These are phyloP conservation scores for Nymphalis c-album DNA, from an alignment of 2,888 invertebrate genomes.

Conservation along the genomic window DNA sequence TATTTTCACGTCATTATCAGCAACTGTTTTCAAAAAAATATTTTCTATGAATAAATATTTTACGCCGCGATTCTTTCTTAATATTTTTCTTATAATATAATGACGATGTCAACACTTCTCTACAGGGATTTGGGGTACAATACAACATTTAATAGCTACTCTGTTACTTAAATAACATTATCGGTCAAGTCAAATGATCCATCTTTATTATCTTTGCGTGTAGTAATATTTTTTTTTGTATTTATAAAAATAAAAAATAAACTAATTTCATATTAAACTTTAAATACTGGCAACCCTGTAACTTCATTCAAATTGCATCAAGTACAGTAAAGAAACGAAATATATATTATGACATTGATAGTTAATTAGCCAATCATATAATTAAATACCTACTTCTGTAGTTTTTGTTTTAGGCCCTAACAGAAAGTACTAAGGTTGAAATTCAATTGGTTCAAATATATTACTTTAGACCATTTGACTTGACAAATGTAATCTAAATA, in stretches of 20 bases:
- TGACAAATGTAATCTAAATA: constrained; percentile 26
- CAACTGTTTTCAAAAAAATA: neutral
- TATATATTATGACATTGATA: too few species aligned
- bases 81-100: constrained; percentile 6
- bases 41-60: neutral
- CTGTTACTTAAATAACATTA: constrained; percentile 14
- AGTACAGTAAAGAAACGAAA: too few species aligned
- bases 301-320: too few species aligned
- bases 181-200: constrained; percentile 21
- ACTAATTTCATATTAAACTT: too few species aligned
- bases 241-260: too few species aligned
- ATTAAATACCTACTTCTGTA: too few species aligned
- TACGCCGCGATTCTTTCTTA: neutral
- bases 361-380: too few species aligned
- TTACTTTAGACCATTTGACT: constrained; percentile 16
- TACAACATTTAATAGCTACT: constrained; percentile 18
- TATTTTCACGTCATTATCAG: neutral
- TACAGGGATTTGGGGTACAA: constrained; percentile 16
- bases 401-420: too few species aligned
- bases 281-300: too few species aligned
- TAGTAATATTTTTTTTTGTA: too few species aligned
- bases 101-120: constrained; percentile 2
- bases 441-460: too few species aligned
- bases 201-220: neutral
- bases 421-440: too few species aligned